Conservation (phyloP, 2,888 invertebrate species). For the Hybos culiciformis region DNA sequence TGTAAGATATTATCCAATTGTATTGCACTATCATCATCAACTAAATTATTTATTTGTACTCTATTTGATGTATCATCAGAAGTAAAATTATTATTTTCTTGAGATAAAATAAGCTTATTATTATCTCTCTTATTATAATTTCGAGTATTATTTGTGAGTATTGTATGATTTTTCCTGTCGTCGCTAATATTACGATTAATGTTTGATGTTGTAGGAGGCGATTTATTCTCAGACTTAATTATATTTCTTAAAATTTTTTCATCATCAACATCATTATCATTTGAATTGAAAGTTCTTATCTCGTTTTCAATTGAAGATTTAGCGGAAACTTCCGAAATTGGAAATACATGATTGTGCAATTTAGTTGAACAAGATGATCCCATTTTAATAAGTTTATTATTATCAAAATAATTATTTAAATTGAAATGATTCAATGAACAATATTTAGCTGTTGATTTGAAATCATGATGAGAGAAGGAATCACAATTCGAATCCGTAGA, state of each 20-base stretch:
- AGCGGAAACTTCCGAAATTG: background rate
- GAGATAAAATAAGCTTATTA: no score
- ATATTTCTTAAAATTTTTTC: no score
- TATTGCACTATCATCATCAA: slow-evolving; percentile 5
- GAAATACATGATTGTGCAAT: background rate
- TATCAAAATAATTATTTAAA: background rate
- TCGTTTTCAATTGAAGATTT: no score
- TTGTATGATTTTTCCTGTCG: no score
- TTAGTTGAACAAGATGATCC: background rate
- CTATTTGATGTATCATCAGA: background rate
- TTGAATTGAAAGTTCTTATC: no score
- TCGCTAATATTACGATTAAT: no score
- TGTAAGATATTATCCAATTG: slow-evolving; percentile 13
- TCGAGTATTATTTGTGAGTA: no score
- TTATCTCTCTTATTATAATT: no score
- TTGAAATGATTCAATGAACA: background rate
- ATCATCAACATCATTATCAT: no score
- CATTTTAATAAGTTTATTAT: background rate
- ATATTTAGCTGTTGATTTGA: background rate
- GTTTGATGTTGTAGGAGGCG: no score
- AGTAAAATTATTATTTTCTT: background rate
- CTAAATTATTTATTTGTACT: no score
- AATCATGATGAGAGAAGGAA: background rate
- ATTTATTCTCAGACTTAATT: no score
- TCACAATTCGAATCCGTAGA: background rate